Base-by-base conservation (phyloP, 2,797 vertebrate genomes). In the Chrosomus eos region DNA sequence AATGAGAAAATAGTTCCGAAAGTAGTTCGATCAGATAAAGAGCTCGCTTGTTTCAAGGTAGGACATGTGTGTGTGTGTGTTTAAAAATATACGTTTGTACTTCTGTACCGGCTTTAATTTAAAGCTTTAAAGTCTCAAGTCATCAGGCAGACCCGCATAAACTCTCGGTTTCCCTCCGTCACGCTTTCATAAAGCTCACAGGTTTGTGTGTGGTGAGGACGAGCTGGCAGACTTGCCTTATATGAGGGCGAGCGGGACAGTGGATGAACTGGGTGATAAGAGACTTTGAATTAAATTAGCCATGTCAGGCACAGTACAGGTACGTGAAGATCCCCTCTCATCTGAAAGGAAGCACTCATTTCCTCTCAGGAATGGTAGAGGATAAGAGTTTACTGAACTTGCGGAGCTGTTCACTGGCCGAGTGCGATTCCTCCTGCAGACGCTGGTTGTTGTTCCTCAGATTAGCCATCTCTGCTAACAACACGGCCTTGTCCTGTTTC, bases 401-500 rank as follows among this genome's bases (percentile, higher is more conserved):
- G 82, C 96, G 95, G 48, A 99, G 96, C 93, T 98, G 97, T 90
- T 97, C 94, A 0, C 95, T 97, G 89, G 97, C 96, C 0, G 95
- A 95, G 14, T 91, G 91, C 0, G 97, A 98, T 86, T 99, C 97
- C 89, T 95, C 96, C 91, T 97, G 97, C 71, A 99, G 86, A 0
- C 97, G 96, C 91, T 97, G 97, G 93, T 98, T 98, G 89, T 98
- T 98, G 82, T 97, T 92, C 5, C 97, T 91, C 83, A 99, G 94
- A 86, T 94, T 95, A 78, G 97, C 97, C 93, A 98, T 97, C 91
- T 98, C 97, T 0, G 95, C 96, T 45, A 98, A 94, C 60, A 99
- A 93, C 6, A 95, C 94, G 0, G 96, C 96, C 93, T 99, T 99
- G 91, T 98, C 97, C 90, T 97, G 91, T 91, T 98, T 98, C 93